A percentile compares a stretch with the other conserved stretches of the same genome.
Evolutionary conservation across 2,113 vertebrate genomes (phyloP).

Genomic region (Epinephelus fuscoguttatus): DNA sequence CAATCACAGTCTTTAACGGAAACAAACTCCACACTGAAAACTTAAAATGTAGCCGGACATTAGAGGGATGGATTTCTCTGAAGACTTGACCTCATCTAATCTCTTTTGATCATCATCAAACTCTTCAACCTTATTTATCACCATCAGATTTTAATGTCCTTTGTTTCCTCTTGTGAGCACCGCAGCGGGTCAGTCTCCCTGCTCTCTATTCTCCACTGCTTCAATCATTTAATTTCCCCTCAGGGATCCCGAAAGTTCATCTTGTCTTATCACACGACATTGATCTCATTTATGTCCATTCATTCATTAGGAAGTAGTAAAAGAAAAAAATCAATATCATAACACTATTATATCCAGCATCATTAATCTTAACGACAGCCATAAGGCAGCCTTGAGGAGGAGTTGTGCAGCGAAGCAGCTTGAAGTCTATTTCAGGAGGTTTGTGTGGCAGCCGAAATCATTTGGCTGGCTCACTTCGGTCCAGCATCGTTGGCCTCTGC

Average conservation of each 20-base stretch:
- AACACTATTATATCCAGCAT: conserved; percentile 15
- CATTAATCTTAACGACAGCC: conserved; percentile 42
- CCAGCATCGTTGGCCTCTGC: conserved; percentile 23
- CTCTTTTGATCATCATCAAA: background rate
- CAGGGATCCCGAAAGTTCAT: conserved; percentile 15
- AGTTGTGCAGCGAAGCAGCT: conserved; percentile 35
- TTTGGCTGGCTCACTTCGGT: conserved; percentile 23
- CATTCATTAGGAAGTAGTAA: conserved; percentile 43
- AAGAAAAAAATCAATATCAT: conserved; percentile 48
- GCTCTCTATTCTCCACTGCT: background rate
- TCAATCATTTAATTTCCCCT: conserved; percentile 6
- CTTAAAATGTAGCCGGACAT: background rate
- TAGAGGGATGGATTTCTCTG: background rate
- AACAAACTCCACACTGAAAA: too few relatives aligned
- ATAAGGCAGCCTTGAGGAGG: conserved; percentile 41
- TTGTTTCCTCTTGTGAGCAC: background rate
- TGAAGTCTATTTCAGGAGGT: conserved; percentile 50
- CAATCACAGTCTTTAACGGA: too few relatives aligned
- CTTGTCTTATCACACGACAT: conserved; percentile 9
- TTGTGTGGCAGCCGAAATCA: conserved; percentile 31
- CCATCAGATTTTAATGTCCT: background rate
- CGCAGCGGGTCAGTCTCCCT: background rate
- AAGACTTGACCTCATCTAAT: background rate
- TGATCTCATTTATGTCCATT: conserved; percentile 37
- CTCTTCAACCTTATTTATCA: background rate